Conservation (phyloP, 2,888 invertebrate genomes). For the Axea sp. region DNA sequence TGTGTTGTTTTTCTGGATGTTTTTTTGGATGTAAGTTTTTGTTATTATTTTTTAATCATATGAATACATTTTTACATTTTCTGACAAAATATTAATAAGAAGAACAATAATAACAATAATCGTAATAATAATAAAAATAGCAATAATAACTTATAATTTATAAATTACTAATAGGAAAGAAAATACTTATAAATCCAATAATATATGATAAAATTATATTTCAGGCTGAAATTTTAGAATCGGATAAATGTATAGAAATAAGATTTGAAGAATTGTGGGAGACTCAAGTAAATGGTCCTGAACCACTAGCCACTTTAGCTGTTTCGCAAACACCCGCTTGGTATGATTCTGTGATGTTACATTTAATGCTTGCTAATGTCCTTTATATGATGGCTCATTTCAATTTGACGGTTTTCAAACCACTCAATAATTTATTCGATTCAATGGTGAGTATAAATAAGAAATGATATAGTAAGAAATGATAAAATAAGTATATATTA, state of each 20-base stretch:
- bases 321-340: slow-evolving; percentile 88
- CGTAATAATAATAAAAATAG: no score
- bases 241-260: slow-evolving; percentile 79
- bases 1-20: slow-evolving; percentile 81
- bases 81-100: no score
- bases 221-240: slow-evolving; percentile 79
- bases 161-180: no score
- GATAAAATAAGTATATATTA: no score
- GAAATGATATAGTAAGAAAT: no score
- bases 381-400: slow-evolving; percentile 90
- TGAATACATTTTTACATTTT: slow-evolving; percentile 4
- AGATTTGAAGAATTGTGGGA: slow-evolving; percentile 85
- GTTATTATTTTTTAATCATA: neutral
- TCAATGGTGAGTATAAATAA: slow-evolving; percentile 80
- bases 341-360: slow-evolving; percentile 87
- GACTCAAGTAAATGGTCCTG: slow-evolving; percentile 80
- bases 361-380: slow-evolving; percentile 88
- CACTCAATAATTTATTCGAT: slow-evolving; percentile 88
- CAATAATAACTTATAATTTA: no score
- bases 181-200: no score
- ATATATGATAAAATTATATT: no score
- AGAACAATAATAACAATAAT: no score
- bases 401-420: slow-evolving; percentile 86
- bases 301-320: slow-evolving; percentile 88
- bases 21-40: slow-evolving; percentile 81